phyloP scores from a whole-genome alignment of 2,888 invertebrate genomes.

The Brassicogethes aeneus region DNA sequence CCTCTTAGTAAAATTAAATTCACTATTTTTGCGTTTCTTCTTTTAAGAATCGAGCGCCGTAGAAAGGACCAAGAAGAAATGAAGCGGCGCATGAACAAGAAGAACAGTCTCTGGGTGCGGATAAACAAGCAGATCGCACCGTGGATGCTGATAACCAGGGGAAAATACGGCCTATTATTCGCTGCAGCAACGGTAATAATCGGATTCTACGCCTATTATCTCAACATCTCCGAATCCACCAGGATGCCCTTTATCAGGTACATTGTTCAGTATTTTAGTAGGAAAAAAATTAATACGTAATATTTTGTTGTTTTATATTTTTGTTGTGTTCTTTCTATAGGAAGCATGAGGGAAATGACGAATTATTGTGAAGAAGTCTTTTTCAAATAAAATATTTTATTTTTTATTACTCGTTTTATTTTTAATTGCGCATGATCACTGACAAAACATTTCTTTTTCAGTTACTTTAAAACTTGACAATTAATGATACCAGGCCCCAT shows the following conservation, averaged over 20 bases:
- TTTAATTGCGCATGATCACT: too few species aligned
- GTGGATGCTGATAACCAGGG: slow-evolving; percentile 39
- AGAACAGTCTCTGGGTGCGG: slow-evolving; percentile 31
- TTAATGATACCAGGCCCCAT: slow-evolving; percentile 27
- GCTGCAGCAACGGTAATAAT: slow-evolving; percentile 50
- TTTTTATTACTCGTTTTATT: too few species aligned
- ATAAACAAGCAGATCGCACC: slow-evolving; percentile 35
- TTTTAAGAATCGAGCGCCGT: slow-evolving; percentile 50
- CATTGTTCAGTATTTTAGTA: too few species aligned
- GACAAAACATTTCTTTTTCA: slow-evolving; percentile 22
- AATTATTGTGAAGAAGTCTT: too few species aligned
- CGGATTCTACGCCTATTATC: slow-evolving; percentile 51
- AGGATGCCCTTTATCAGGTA: slow-evolving; percentile 23
- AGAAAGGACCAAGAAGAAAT: slow-evolving; percentile 49
- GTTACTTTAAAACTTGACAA: slow-evolving; percentile 32
- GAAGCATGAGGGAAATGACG: too few species aligned
- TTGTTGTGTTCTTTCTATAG: too few species aligned
- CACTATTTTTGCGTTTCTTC: too few species aligned
- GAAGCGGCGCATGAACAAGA: slow-evolving; percentile 39
- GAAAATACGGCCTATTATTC: slow-evolving; percentile 41
- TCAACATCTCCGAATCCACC: slow-evolving; percentile 39
- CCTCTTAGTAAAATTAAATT: too few species aligned
- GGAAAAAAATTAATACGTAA: too few species aligned
- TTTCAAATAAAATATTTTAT: too few species aligned
- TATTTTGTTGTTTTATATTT: too few species aligned